Conservation (phyloP, 2,113 vertebrate genomes). For the Equus quagga region DNA sequence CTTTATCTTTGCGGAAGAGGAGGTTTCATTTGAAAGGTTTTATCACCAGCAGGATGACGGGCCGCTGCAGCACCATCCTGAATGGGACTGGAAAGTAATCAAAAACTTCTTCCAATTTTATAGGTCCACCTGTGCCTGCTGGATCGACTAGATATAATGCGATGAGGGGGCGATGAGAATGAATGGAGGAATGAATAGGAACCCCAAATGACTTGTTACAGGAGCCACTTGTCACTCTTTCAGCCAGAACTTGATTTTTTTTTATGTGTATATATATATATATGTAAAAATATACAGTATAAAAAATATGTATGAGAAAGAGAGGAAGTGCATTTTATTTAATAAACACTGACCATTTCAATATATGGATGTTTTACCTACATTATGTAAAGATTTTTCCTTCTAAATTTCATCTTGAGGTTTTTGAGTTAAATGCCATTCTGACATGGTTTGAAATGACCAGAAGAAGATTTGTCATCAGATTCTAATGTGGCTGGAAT, state of each 20-base stretch:
- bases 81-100: not conserved
- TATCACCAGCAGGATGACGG: constrained; percentile 36
- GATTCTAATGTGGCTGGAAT: constrained; percentile 15
- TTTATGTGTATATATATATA: not conserved
- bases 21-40: constrained; percentile 48
- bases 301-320: not conserved
- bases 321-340: constrained; percentile 19
- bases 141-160: not conserved
- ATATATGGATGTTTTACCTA: constrained; percentile 5
- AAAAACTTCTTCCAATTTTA: constrained; percentile 25
- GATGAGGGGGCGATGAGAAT: not conserved
- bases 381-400: constrained; percentile 10
- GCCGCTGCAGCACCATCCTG: not conserved
- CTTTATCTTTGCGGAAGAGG: constrained; percentile 59
- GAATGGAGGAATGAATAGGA: not conserved
- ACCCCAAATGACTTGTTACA: not conserved
- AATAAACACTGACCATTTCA: constrained; percentile 12
- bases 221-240: not conserved
- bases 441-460: constrained; percentile 53
- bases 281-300: not conserved
- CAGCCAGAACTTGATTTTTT: not conserved
- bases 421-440: constrained; percentile 51
- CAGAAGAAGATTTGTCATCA: constrained; percentile 31
- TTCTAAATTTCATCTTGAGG: constrained; percentile 56
- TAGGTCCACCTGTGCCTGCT: not conserved